A percentile compares a stretch with the other conserved stretches of the same genome.
Evolutionary conservation across 2,888 invertebrate species (phyloP).

Genomic region (Epirrita christyi): DNA sequence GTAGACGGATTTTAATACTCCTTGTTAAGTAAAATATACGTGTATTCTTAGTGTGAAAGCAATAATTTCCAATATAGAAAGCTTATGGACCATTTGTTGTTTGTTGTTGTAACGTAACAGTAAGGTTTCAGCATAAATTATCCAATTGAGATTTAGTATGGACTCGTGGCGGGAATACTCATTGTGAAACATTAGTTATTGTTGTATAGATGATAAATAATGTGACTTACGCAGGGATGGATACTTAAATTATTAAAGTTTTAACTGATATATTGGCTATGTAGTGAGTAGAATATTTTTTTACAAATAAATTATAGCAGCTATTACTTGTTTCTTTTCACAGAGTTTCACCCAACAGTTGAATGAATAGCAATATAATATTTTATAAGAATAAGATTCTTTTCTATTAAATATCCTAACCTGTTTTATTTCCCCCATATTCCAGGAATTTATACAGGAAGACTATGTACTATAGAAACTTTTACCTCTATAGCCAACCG

Average conservation of each 20-base stretch:
- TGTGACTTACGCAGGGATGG: conserved; percentile 86
- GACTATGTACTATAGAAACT: no score
- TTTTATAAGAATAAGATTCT: no score
- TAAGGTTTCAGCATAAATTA: conserved; percentile 84
- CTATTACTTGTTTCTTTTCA: conserved; percentile 54
- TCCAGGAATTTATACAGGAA: no score
- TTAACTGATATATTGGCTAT: conserved; percentile 87
- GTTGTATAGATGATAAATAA: conserved; percentile 85
- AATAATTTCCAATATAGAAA: conserved; percentile 72
- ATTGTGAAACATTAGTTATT: conserved; percentile 81
- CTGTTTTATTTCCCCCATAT: no score
- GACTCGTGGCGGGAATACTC: conserved; percentile 78
- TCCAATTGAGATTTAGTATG: conserved; percentile 66
- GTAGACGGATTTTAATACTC: conserved; percentile 47
- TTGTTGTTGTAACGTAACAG: conserved; percentile 63
- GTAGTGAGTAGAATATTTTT: conserved; percentile 89
- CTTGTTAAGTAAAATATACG: conserved; percentile 24
- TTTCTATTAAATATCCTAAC: no score
- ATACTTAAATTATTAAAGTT: conserved; percentile 86
- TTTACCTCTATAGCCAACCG: no score
- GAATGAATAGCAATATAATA: no score
- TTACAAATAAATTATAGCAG: conserved; percentile 88
- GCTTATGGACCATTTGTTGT: conserved; percentile 79
- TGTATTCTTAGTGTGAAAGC: conserved; percentile 54
- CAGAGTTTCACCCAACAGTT: neutral